Evolutionary conservation across 2,797 vertebrate genomes (phyloP).

Genomic region (Diplodus puntazzo): DNA sequence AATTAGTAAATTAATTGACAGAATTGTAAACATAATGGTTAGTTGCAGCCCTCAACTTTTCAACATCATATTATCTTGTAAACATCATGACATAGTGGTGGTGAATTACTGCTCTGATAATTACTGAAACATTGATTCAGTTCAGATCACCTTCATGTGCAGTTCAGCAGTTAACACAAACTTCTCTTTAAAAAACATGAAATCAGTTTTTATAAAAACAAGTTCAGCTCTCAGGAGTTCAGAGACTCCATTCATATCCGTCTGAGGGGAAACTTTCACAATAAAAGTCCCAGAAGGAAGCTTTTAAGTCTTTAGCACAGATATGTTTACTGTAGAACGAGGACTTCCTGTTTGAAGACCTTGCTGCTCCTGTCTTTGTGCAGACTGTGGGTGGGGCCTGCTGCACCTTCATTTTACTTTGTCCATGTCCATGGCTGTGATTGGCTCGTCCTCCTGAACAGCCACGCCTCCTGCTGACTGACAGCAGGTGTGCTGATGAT

Average conservation of each 20-base stretch:
- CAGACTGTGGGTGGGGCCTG: not conserved
- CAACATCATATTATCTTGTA: not conserved
- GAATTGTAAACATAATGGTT: not conserved
- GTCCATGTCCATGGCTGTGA: constrained; percentile 88
- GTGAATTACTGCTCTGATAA: not conserved
- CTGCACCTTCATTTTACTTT: constrained; percentile 85
- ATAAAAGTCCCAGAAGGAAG: not conserved
- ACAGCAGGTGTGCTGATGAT: constrained; percentile 95
- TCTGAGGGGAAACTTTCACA: not conserved
- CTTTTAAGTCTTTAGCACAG: not conserved
- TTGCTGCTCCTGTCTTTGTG: not conserved
- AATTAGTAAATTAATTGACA: not conserved
- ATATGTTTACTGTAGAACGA: not conserved
- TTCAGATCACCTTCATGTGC: not conserved
- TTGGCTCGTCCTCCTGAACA: constrained; percentile 88
- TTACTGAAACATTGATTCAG: not conserved
- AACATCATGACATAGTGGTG: not conserved
- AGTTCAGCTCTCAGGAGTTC: not conserved
- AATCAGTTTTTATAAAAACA: not conserved
- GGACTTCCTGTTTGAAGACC: constrained; percentile 19
- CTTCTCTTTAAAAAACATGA: no score
- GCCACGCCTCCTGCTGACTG: constrained; percentile 85
- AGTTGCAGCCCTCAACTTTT: not conserved
- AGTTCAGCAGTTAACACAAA: no score
- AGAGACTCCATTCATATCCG: not conserved